phyloP scores from a whole-genome alignment of 2,797 vertebrate species.

The Phoebastria nigripes region DNA sequence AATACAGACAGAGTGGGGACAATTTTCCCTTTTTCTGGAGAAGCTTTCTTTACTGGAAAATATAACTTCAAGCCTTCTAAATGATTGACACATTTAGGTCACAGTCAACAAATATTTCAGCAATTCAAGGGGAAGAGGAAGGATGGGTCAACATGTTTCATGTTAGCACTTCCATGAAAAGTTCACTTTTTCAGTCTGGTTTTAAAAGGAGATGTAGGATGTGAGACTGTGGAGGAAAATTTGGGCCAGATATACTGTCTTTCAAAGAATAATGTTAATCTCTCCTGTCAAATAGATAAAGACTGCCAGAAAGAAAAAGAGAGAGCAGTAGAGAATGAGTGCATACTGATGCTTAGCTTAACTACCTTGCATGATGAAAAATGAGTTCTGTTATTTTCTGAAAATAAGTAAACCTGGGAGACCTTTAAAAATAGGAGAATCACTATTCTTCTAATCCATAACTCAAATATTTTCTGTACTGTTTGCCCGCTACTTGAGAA shows the following conservation, averaged over 20 bases:
- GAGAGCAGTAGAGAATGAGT: not conserved
- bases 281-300: not conserved
- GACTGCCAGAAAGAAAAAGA: conserved; percentile 10
- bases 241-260: not conserved
- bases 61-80: not conserved
- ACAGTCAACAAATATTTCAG: conserved; percentile 24
- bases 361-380: conserved; percentile 28
- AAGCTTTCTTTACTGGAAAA: not conserved
- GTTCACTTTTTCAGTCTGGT: not conserved
- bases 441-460: not conserved
- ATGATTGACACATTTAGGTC: conserved; percentile 1
- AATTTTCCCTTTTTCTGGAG: not conserved
- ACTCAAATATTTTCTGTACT: not conserved
- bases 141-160: not conserved
- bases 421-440: not conserved
- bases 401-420: not conserved
- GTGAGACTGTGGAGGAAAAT: not conserved
- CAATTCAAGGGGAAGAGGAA: conserved; percentile 6
- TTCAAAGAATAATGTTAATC: conserved; percentile 6
- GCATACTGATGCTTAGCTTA: not conserved
- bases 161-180: not conserved
- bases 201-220: not conserved
- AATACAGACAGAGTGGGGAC: not conserved
- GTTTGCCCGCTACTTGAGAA: not conserved
- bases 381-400: conserved; percentile 20